These are phyloP conservation scores for Drosophila kanekoi DNA, from an alignment of 2,888 invertebrate species.

Conservation along the genomic window DNA sequence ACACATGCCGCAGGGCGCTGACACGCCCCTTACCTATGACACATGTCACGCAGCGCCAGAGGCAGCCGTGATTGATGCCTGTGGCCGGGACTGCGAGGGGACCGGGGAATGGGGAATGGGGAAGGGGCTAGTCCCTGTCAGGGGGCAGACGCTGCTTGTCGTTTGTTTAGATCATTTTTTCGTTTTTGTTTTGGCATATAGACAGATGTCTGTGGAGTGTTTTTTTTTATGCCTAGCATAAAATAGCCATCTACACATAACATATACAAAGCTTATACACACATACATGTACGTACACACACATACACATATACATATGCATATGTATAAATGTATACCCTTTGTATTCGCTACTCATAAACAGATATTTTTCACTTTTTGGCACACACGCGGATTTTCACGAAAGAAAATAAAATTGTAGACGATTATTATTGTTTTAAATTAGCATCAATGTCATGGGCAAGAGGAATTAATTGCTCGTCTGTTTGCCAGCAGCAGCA, in stretches of 20 bases:
- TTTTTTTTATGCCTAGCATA: constrained; percentile 8
- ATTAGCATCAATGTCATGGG: constrained; percentile 78
- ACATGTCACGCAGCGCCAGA: constrained; percentile 55
- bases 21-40: constrained; percentile 66
- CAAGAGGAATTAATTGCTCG: constrained; percentile 67
- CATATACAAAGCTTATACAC: background rate
- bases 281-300: background rate
- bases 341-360: background rate
- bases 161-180: constrained; percentile 41
- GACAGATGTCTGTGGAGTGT: constrained; percentile 23
- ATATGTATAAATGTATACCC: background rate
- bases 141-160: constrained; percentile 30
- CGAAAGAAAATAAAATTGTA: constrained; percentile 21
- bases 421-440: constrained; percentile 69
- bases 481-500: constrained; percentile 32
- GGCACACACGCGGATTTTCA: constrained; percentile 17
- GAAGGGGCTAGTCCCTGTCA: constrained; percentile 11
- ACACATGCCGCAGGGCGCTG: constrained; percentile 43
- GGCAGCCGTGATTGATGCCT: constrained; percentile 64
- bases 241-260: constrained; percentile 11
- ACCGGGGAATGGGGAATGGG: background rate
- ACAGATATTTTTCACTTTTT: constrained; percentile 26
- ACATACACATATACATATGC: background rate
- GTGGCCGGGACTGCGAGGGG: constrained; percentile 4
- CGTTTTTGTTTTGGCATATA: constrained; percentile 13